phyloP scores from a whole-genome alignment of 2,113 vertebrate genomes.

The Xiphophorus hellerii region DNA sequence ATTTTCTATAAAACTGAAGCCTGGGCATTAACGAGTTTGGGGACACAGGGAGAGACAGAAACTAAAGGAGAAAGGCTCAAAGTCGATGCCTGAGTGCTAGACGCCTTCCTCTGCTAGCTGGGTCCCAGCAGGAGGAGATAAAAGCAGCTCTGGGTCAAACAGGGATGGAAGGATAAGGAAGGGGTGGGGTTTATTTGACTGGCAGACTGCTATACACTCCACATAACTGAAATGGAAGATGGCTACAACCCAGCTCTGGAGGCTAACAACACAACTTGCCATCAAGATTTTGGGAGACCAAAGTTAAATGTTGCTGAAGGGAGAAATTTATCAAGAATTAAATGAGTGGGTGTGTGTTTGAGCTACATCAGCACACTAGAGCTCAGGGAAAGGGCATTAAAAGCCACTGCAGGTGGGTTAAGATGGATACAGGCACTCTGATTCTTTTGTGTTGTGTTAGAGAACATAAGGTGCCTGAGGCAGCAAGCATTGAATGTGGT shows the following conservation, averaged over 20 bases:
- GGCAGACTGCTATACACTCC: slow-evolving; percentile 44
- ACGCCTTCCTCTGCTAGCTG: slow-evolving; percentile 62
- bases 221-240: slow-evolving; percentile 32
- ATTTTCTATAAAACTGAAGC: slow-evolving; percentile 64
- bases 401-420: slow-evolving; percentile 43
- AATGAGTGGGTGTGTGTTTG: slow-evolving; percentile 36
- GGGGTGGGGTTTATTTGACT: slow-evolving; percentile 34
- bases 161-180: slow-evolving; percentile 31
- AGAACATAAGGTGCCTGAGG: slow-evolving; percentile 52
- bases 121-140: slow-evolving; percentile 63
- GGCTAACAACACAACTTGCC: slow-evolving; percentile 47
- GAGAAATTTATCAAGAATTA: slow-evolving; percentile 27
- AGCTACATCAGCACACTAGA: slow-evolving; percentile 16
- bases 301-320: slow-evolving; percentile 34
- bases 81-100: slow-evolving; percentile 51
- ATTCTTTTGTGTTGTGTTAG: slow-evolving; percentile 44
- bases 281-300: slow-evolving; percentile 42
- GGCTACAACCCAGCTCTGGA: slow-evolving; percentile 29
- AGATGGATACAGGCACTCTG: slow-evolving; percentile 26
- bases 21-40: slow-evolving; percentile 54
- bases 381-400: slow-evolving; percentile 41
- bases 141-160: slow-evolving; percentile 60
- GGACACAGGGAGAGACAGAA: slow-evolving; percentile 19
- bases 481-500: slow-evolving; percentile 26
- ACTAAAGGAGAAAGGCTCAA: slow-evolving; percentile 19